Percentiles rank a stretch among this genome's conserved stretches.
Evolutionary conservation across 2,888 invertebrate genomes (phyloP).

Genomic region (Acrobasis consociella): DNA sequence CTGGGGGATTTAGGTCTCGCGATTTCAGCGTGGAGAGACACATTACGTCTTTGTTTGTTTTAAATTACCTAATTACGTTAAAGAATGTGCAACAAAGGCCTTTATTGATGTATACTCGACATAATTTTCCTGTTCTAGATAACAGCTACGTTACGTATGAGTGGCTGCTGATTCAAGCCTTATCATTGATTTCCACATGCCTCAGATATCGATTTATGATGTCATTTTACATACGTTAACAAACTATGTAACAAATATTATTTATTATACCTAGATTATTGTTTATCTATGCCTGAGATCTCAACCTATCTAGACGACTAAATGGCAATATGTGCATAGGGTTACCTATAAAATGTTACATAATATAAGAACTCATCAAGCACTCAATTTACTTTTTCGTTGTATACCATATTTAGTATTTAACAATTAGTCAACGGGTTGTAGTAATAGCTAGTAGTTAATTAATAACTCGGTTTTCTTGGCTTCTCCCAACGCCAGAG

Average conservation of each 20-base stretch:
- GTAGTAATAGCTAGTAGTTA: too few species aligned
- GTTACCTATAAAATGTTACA: too few species aligned
- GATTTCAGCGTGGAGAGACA: too few species aligned
- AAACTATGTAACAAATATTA: not conserved
- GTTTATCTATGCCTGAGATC: not conserved
- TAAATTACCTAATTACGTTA: slow-evolving; percentile 14
- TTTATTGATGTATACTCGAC: slow-evolving; percentile 27
- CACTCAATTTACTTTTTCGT: too few species aligned
- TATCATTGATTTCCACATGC: slow-evolving; percentile 37
- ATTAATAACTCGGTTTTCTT: too few species aligned
- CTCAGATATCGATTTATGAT: slow-evolving; percentile 20
- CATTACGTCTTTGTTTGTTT: not conserved
- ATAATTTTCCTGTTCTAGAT: slow-evolving; percentile 43
- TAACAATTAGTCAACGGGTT: too few species aligned
- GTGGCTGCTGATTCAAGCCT: slow-evolving; percentile 39
- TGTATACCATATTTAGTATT: too few species aligned
- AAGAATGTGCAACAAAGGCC: slow-evolving; percentile 36
- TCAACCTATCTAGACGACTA: not conserved
- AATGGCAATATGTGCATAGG: not conserved
- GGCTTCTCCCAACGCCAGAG: too few species aligned
- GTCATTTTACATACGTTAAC: slow-evolving; percentile 21
- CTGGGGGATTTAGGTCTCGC: too few species aligned
- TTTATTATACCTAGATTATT: not conserved
- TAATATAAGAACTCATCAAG: too few species aligned
- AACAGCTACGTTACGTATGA: slow-evolving; percentile 34